Evolutionary conservation across 2,797 vertebrate species (phyloP).

Genomic region (Ispidina picta): DNA sequence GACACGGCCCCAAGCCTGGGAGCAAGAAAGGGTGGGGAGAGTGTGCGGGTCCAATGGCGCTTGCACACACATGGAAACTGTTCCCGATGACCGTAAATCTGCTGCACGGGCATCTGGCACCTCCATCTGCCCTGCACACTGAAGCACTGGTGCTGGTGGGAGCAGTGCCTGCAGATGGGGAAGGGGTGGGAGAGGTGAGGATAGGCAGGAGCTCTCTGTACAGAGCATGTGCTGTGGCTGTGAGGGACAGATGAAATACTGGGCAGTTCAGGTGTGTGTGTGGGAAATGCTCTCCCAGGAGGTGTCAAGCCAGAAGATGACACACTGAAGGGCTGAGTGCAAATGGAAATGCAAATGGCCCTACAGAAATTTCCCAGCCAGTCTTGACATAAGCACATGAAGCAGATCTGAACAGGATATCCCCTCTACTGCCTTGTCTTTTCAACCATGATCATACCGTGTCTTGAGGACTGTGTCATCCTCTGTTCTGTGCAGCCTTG

Average conservation of each 20-base stretch:
- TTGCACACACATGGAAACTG: background rate
- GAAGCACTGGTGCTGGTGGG: background rate
- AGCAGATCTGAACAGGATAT: background rate
- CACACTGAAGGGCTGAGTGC: background rate
- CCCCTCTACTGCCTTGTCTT: background rate
- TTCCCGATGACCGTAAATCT: background rate
- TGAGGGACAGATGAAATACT: background rate
- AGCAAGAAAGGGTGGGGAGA: background rate
- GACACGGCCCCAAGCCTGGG: background rate
- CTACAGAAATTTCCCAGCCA: background rate
- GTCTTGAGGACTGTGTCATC: background rate
- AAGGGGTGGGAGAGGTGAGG: background rate
- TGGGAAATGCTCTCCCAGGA: background rate
- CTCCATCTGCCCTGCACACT: background rate
- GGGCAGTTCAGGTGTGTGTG: fast-evolving
- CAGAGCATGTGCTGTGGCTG: fast-evolving
- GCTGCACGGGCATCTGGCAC: background rate
- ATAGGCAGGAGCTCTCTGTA: background rate
- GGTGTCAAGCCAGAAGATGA: background rate
- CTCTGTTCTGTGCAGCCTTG: background rate
- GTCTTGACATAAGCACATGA: background rate
- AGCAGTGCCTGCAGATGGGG: background rate
- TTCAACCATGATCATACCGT: background rate
- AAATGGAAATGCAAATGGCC: background rate
- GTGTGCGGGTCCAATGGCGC: background rate